phyloP scores from a whole-genome alignment of 2,113 vertebrate species.

The Dasyornis broadbenti region DNA sequence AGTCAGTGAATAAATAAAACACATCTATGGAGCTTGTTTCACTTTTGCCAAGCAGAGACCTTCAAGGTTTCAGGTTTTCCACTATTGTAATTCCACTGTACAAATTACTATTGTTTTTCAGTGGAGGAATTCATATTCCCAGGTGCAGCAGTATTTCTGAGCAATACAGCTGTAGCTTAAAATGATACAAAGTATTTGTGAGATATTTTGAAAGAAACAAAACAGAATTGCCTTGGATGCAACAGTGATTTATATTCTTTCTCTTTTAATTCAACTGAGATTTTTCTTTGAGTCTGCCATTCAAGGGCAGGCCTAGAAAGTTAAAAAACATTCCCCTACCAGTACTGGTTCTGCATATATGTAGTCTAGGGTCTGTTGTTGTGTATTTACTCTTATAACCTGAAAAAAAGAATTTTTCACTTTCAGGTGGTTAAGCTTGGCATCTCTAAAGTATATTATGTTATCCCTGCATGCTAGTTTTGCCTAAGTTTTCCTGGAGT shows the following conservation, averaged over 20 bases:
- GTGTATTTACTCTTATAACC: background rate
- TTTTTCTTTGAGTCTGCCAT: background rate
- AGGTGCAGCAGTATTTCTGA: background rate
- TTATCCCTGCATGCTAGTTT: background rate
- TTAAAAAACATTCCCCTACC: background rate
- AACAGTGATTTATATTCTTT: background rate
- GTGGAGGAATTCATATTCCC: background rate
- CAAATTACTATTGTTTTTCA: background rate
- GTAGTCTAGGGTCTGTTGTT: background rate
- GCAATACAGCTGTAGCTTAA: background rate
- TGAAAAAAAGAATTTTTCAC: conserved; percentile 2
- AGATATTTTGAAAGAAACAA: background rate
- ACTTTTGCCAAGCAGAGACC: background rate
- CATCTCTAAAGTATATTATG: background rate
- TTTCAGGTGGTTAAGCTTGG: background rate
- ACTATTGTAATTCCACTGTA: background rate
- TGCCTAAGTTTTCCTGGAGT: background rate
- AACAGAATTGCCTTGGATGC: background rate
- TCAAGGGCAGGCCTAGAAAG: background rate
- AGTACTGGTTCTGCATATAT: background rate
- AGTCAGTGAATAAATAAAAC: background rate
- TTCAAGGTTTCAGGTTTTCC: background rate
- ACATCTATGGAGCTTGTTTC: background rate
- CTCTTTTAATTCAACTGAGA: background rate
- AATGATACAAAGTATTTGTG: background rate